These are phyloP conservation scores for Cryptotis parvus DNA, from an alignment of 2,113 vertebrate genomes.

Conservation along the genomic window DNA sequence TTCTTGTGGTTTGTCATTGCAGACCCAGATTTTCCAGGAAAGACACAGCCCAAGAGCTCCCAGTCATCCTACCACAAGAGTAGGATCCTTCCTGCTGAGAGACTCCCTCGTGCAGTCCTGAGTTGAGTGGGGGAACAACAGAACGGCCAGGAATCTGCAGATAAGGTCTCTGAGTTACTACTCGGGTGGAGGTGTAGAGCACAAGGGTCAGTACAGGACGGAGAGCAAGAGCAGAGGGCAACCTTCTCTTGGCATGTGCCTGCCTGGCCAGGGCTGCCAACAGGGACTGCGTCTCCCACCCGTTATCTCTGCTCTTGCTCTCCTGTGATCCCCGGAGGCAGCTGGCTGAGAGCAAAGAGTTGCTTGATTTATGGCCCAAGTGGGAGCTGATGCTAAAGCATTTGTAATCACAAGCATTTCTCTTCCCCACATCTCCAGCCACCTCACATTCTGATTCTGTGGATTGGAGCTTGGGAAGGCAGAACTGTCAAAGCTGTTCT, in stretches of 20 bases:
- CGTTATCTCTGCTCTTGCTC: neutral
- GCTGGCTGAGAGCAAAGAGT: slow-evolving; percentile 17
- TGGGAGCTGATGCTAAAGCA: slow-evolving; percentile 46
- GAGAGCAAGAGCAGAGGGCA: neutral
- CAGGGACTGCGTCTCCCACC: neutral
- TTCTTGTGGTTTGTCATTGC: neutral
- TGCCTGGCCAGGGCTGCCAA: neutral
- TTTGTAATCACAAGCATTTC: neutral
- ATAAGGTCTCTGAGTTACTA: neutral
- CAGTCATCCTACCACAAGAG: neutral
- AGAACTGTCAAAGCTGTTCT: neutral
- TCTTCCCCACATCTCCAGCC: neutral
- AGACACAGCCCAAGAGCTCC: neutral
- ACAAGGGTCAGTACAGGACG: neutral
- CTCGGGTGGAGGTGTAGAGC: neutral
- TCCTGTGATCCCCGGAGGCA: neutral
- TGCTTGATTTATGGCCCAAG: slow-evolving; percentile 60
- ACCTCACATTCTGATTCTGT: neutral
- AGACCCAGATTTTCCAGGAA: neutral
- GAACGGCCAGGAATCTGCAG: neutral
- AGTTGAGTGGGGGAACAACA: neutral
- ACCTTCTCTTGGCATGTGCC: fast-evolving
- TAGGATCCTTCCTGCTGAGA: neutral
- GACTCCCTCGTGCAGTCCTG: neutral
- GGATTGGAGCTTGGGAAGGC: neutral